phyloP scores from a whole-genome alignment of 2,113 vertebrate genomes.

The Nibea albiflora region DNA sequence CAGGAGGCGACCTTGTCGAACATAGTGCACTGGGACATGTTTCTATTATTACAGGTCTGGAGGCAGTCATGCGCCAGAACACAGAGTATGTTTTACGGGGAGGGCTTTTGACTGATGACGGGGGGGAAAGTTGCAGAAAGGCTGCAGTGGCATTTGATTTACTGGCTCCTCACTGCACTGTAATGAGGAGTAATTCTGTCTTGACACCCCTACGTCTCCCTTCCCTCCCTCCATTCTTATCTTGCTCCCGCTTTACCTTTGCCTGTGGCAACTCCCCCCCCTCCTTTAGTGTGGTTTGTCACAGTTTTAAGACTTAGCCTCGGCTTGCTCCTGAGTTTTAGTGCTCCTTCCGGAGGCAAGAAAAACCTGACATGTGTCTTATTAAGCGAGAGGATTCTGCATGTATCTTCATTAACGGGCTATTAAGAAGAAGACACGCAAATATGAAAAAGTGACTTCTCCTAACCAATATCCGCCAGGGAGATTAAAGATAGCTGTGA shows the following conservation, averaged over 20 bases:
- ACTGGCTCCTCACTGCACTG: slow-evolving; percentile 77
- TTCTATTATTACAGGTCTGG: slow-evolving; percentile 81
- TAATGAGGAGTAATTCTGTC: slow-evolving; percentile 87
- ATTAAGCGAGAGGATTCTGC: slow-evolving; percentile 78
- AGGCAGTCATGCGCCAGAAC: slow-evolving; percentile 75
- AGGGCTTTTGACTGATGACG: slow-evolving; percentile 82
- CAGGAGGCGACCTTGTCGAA: slow-evolving; percentile 76
- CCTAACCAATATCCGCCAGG: slow-evolving; percentile 69
- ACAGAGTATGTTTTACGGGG: slow-evolving; percentile 76
- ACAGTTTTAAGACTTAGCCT: slow-evolving; percentile 69
- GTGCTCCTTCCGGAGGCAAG: slow-evolving; percentile 71
- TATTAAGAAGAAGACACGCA: slow-evolving; percentile 75
- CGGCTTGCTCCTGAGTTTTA: slow-evolving; percentile 62
- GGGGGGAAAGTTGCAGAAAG: slow-evolving; percentile 73
- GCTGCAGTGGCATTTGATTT: slow-evolving; percentile 80
- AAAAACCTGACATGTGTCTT: slow-evolving; percentile 78
- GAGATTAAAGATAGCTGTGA: slow-evolving; percentile 70
- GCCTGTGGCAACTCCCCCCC: slow-evolving; percentile 48
- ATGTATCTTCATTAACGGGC: slow-evolving; percentile 82
- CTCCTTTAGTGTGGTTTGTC: slow-evolving; percentile 59
- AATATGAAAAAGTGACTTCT: slow-evolving; percentile 76
- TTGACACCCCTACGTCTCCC: slow-evolving; percentile 75
- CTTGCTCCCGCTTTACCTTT: slow-evolving; percentile 67
- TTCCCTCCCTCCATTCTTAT: slow-evolving; percentile 64
- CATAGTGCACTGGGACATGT: slow-evolving; percentile 75